Base-by-base conservation (phyloP, 2,888 invertebrate species). In the Synanthedon andrenaeformis region DNA sequence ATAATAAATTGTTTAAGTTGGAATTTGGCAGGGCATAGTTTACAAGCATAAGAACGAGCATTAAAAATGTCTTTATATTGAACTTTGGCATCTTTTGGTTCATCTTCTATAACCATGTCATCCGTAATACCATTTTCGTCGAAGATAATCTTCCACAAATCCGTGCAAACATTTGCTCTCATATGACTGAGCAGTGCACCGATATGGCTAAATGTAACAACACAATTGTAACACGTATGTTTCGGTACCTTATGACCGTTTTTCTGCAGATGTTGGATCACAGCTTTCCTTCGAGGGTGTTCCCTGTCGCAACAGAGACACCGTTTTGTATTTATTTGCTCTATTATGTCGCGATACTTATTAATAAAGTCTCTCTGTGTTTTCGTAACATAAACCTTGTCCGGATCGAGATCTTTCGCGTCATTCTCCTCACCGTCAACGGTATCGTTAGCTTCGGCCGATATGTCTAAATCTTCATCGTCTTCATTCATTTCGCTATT, bases 151-250 rank as follows among this genome's bases (percentile, higher is more conserved):
- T 84, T 88, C 88, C 88, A 89, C 23, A 87, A 66, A 65, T 88
- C 76, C 8, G 87, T 88, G 55, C 88, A 89, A 42, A 78, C 72
- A 54, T 88, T 86, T 5, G 87, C 79, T 57, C 88, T 72, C 88
- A 89, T 89, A 60, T 89, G 88, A 61, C 88, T 88, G 3, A 89
- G 74, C 35, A 89, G 63, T 41, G 88, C 88, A 19, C 88, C 88
- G 55, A 89, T 88, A 58, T 88, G 88, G 4, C 79, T 80, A 58
- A 90, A 90, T 0, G 90, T 90, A 35, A 90, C 77, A 56, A 90
- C 89, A 64, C 91, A 91, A 65, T 89, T 89, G 61, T 90, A 91
- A 63, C 91, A 91, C 0, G 91, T 90, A 61, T 89, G 90, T 61
- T 90, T 89, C 1, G 90, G 90, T 52, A 91, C 90, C 74, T 86